A percentile compares a stretch with the other conserved stretches of the same genome.
These are phyloP conservation scores for Lophius americanus DNA, from an alignment of 2,797 vertebrate species.

Conservation along the genomic window DNA sequence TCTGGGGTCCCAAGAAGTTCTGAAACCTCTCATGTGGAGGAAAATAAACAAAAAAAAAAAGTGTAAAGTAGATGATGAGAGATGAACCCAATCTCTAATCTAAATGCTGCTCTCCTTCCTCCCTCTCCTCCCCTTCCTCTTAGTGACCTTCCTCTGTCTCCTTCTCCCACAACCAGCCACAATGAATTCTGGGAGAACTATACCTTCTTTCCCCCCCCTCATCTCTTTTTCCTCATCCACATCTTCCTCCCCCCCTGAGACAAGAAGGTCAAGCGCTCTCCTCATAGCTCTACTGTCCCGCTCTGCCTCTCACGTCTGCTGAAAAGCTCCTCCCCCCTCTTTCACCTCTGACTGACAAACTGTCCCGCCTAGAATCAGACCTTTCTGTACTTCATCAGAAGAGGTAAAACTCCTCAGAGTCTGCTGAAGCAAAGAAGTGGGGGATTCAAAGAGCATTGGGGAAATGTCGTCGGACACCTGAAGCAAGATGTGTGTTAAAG, in stretches of 20 bases:
- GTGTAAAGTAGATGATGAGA: conserved; percentile 56
- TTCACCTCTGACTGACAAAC: too few relatives aligned
- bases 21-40: conserved; percentile 48
- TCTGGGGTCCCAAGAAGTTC: conserved; percentile 86
- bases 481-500: conserved; percentile 4
- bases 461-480: not conserved
- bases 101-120: conserved; percentile 70
- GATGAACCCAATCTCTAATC: conserved; percentile 51
- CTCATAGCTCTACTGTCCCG: conserved; percentile 41
- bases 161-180: conserved; percentile 68
- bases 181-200: conserved; percentile 63
- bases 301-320: conserved; percentile 39
- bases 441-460: conserved; percentile 12
- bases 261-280: conserved; percentile 33
- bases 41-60: conserved; percentile 13
- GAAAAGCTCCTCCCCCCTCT: too few relatives aligned
- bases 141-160: conserved; percentile 39
- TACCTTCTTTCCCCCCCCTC: conserved; percentile 17
- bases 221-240: conserved; percentile 28
- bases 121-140: conserved; percentile 32
- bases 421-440: conserved; percentile 1
- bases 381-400: not conserved
- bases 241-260: conserved; percentile 12
- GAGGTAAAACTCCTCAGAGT: conserved; percentile 14
- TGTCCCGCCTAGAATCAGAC: not conserved